phyloP scores from a whole-genome alignment of 2,888 invertebrate species.

The Drosophila anomalata region DNA sequence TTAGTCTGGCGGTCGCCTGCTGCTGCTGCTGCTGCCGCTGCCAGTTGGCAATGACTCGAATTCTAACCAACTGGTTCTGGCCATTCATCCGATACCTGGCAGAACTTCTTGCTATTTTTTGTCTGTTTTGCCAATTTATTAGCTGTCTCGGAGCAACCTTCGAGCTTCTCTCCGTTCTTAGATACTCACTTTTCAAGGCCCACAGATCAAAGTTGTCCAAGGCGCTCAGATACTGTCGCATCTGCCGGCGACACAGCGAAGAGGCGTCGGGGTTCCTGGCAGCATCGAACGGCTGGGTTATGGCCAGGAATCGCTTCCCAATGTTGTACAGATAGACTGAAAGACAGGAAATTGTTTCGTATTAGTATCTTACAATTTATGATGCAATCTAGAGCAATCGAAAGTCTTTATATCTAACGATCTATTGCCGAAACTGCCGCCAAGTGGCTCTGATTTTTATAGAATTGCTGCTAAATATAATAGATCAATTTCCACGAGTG shows the following conservation, averaged over 20 bases:
- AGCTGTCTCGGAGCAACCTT: conserved; percentile 19
- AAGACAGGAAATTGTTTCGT: conserved; percentile 43
- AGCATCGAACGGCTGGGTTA: conserved; percentile 80
- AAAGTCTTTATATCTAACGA: too few relatives aligned
- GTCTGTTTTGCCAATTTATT: conserved; percentile 23
- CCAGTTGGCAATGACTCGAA: conserved; percentile 74
- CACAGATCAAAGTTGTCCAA: conserved; percentile 82
- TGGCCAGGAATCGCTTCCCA: conserved; percentile 74
- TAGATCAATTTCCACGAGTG: background rate
- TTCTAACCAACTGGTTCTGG: conserved; percentile 40
- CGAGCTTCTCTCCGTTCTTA: background rate
- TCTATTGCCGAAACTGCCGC: background rate
- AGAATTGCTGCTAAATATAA: background rate
- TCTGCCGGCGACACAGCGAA: conserved; percentile 76
- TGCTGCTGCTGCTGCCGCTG: conserved; percentile 22
- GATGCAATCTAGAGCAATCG: background rate
- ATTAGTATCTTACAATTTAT: background rate
- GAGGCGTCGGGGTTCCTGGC: conserved; percentile 79
- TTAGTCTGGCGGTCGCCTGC: conserved; percentile 68
- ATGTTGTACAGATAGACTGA: conserved; percentile 80
- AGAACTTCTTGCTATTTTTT: background rate
- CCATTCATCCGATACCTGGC: conserved; percentile 4
- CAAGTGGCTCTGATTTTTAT: background rate
- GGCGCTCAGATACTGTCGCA: conserved; percentile 74
- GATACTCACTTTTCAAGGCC: conserved; percentile 82